Conservation (phyloP, 35 echinoderm and acorn worm genomes). For the Patiria miniata region DNA sequence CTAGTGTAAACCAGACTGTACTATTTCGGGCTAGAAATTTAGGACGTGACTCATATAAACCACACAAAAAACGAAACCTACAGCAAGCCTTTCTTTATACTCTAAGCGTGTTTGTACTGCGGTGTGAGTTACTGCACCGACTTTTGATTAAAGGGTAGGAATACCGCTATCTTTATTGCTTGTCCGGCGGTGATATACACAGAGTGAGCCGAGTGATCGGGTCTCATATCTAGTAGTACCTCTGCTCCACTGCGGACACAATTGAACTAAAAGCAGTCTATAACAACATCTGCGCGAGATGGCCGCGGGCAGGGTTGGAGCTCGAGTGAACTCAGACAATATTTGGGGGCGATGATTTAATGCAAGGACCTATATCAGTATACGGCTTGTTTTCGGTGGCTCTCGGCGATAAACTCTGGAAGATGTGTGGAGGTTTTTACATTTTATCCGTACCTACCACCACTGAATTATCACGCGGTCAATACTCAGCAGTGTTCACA, state of each 20-base stretch:
- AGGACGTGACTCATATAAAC: too few relatives aligned
- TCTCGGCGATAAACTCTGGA: background rate
- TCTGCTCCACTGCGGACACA: background rate
- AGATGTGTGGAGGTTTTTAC: too few relatives aligned
- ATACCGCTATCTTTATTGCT: background rate
- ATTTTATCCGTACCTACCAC: background rate
- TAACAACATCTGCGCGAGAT: background rate
- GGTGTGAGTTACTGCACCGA: background rate
- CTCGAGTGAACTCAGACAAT: constrained; percentile 21
- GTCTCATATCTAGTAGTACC: background rate
- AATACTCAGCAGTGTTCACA: background rate
- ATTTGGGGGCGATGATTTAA: background rate
- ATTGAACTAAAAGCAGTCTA: constrained; percentile 18
- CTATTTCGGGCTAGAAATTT: too few relatives aligned
- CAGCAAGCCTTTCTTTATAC: too few relatives aligned
- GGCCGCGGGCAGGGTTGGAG: background rate
- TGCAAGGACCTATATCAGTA: background rate
- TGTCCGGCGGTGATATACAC: background rate
- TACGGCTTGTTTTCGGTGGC: constrained; percentile 7
- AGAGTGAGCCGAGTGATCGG: background rate
- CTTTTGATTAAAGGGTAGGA: constrained; percentile 4
- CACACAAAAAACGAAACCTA: too few relatives aligned
- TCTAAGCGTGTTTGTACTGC: too few relatives aligned
- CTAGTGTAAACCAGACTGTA: too few relatives aligned
- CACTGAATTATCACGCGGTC: background rate